Conservation (phyloP, 2,888 invertebrate genomes). For the Balanococcus diminutus region DNA sequence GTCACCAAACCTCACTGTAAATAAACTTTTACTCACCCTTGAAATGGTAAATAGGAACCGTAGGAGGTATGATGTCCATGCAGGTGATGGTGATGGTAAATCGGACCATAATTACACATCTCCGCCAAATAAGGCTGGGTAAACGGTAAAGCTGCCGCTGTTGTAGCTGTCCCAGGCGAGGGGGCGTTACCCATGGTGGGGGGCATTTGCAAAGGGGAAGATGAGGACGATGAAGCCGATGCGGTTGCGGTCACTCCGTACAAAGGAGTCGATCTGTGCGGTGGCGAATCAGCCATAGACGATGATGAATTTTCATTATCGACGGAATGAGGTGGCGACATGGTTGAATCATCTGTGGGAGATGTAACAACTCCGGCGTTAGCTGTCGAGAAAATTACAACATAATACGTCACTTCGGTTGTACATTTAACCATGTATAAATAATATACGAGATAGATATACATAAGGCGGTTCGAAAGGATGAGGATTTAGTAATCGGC, state of each 20-base stretch:
- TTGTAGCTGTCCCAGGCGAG: slow-evolving; percentile 60
- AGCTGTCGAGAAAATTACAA: background rate
- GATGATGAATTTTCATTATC: slow-evolving; percentile 56
- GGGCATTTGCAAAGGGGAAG: slow-evolving; percentile 62
- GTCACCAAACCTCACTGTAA: no score
- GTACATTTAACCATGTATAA: no score
- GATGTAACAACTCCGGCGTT: background rate
- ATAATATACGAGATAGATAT: no score
- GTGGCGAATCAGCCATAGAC: slow-evolving; percentile 55
- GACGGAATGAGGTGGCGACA: slow-evolving; percentile 46
- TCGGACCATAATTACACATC: slow-evolving; percentile 71
- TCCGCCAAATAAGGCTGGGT: slow-evolving; percentile 71
- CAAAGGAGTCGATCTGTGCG: slow-evolving; percentile 13
- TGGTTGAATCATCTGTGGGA: slow-evolving; percentile 1
- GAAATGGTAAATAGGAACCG: slow-evolving; percentile 56
- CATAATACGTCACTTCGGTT: background rate
- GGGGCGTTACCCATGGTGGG: slow-evolving; percentile 59
- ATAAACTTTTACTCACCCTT: slow-evolving; percentile 54
- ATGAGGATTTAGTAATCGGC: background rate
- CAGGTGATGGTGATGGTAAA: slow-evolving; percentile 65
- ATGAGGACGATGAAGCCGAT: slow-evolving; percentile 43
- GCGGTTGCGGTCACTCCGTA: background rate
- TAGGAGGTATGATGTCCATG: slow-evolving; percentile 52
- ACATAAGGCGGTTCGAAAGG: slow-evolving; percentile 6
- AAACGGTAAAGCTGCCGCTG: slow-evolving; percentile 61